Percentiles rank a stretch among this genome's conserved stretches.
Conservation (phyloP, 2,888 invertebrate genomes). For the Pollenia griseotomentosa region DNA sequence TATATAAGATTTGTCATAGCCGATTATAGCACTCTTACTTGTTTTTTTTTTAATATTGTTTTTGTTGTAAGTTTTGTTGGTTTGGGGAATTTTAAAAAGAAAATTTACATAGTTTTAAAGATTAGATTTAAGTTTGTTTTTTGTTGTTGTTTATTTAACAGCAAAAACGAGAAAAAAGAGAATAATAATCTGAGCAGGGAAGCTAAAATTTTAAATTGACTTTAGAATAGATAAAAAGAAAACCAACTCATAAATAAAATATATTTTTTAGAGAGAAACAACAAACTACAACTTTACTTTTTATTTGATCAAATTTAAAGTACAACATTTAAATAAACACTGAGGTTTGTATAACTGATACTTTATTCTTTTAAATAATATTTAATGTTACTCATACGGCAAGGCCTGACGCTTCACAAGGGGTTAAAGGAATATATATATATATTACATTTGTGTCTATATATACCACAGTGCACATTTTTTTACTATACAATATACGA, state of each 20-base stretch:
- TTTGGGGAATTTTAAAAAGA: conserved; percentile 61
- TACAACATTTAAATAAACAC: not conserved
- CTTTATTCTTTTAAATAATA: not conserved
- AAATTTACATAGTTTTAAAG: conserved; percentile 73
- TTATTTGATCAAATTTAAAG: conserved; percentile 40
- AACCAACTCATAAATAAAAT: conserved; percentile 67
- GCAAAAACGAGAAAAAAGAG: conserved; percentile 1
- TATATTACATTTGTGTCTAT: no score
- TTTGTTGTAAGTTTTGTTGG: conserved; percentile 35
- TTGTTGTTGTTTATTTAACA: not conserved
- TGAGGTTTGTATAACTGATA: not conserved
- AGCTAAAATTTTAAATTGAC: conserved; percentile 53
- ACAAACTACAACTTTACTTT: not conserved
- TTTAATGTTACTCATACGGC: not conserved
- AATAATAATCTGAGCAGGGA: conserved; percentile 17
- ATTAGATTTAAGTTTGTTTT: conserved; percentile 66
- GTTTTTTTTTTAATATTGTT: not conserved
- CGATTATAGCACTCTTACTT: no score
- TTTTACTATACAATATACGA: no score
- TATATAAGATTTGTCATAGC: no score
- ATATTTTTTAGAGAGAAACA: conserved; percentile 17
- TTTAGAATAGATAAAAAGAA: conserved; percentile 32
- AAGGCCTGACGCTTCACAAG: not conserved
- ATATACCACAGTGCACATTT: no score
- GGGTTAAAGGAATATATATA: no score